Conservation (phyloP, 2,113 vertebrate species). For the Protobothrops mucrosquamatus region DNA sequence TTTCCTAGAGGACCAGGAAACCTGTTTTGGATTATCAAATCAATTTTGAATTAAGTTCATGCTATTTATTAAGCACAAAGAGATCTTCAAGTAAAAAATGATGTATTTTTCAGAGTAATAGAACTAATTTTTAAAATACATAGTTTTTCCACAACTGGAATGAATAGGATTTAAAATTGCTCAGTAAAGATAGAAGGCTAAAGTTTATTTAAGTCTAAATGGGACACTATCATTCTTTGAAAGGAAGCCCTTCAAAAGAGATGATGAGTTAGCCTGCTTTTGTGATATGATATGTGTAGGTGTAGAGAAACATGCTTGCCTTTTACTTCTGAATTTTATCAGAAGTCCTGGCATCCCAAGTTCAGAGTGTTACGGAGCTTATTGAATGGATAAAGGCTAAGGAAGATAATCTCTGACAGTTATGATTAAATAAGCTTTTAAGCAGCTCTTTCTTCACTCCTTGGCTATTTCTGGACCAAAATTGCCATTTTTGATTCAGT, state of each 20-base stretch:
- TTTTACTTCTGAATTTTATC: neutral
- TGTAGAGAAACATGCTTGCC: neutral
- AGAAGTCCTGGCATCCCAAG: neutral
- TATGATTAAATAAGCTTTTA: neutral
- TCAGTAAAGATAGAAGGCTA: neutral
- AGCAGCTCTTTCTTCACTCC: neutral
- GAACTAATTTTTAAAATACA: neutral
- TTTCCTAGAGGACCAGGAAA: neutral
- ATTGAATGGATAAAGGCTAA: neutral
- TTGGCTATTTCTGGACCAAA: neutral
- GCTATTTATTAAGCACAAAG: neutral
- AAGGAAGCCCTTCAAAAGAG: neutral
- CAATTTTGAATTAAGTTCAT: neutral
- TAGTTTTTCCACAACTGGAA: neutral
- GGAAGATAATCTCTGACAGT: neutral
- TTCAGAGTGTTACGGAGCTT: neutral
- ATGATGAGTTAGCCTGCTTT: neutral
- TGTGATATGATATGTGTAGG: neutral
- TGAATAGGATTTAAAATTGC: neutral
- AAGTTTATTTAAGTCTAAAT: neutral
- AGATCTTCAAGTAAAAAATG: neutral
- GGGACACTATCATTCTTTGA: neutral
- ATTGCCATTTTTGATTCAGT: neutral
- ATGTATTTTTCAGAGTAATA: neutral
- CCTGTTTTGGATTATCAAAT: neutral